Percentiles rank a stretch among this genome's conserved stretches.
Conservation (phyloP, 1,140 invertebrate genomes). For the Meloidogyne chitwoodi region DNA sequence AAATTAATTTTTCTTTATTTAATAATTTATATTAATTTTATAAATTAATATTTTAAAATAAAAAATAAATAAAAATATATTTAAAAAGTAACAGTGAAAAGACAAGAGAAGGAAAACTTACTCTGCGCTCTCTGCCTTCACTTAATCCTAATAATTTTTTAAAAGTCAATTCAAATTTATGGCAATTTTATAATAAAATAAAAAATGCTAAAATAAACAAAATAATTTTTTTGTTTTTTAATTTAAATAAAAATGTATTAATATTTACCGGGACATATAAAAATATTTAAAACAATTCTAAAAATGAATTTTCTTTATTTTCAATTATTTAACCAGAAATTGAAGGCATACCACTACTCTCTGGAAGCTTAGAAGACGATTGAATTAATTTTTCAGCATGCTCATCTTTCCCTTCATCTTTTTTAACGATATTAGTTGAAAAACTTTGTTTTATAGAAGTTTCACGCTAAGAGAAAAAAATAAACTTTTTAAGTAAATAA, state of each 20-base stretch:
- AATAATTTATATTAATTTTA: too few relatives aligned
- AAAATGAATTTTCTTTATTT: background rate
- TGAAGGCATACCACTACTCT: slow-evolving; percentile 7
- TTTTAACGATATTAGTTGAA: background rate
- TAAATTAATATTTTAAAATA: too few relatives aligned
- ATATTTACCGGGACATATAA: background rate
- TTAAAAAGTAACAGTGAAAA: too few relatives aligned
- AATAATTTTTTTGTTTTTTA: too few relatives aligned
- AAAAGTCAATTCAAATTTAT: background rate
- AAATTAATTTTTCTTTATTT: too few relatives aligned
- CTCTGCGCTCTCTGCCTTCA: too few relatives aligned
- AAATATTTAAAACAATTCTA: background rate
- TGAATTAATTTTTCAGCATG: background rate
- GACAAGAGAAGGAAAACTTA: too few relatives aligned
- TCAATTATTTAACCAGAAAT: background rate
- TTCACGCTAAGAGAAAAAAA: background rate
- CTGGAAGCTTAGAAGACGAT: background rate
- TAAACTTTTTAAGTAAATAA: background rate
- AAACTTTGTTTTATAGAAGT: background rate
- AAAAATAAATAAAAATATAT: too few relatives aligned
- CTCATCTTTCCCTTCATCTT: background rate
- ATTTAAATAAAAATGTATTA: too few relatives aligned
- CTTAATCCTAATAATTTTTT: slow-evolving; percentile 1
- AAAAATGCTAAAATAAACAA: too few relatives aligned
- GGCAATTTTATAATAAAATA: background rate